These are phyloP conservation scores for Dimorphilus gyrociliatus DNA, from an alignment of 2,888 invertebrate genomes.

Conservation along the genomic window DNA sequence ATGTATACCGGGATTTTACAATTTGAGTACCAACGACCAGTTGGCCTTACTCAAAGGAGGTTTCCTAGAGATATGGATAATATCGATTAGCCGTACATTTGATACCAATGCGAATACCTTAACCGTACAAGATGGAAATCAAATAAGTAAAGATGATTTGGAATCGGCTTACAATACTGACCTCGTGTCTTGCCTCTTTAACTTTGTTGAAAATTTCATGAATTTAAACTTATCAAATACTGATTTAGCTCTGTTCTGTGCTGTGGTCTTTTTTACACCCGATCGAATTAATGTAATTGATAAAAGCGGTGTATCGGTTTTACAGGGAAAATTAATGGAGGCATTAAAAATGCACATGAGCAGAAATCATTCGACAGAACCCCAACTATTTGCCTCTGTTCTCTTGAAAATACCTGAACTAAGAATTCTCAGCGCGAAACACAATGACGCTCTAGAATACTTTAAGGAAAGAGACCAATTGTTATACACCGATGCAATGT, in stretches of 20 bases:
- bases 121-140: slow-evolving; percentile 75
- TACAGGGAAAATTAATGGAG: slow-evolving; percentile 64
- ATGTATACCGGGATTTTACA: too few species aligned
- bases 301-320: too few species aligned
- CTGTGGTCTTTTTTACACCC: too few species aligned
- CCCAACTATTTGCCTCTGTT: slow-evolving; percentile 45
- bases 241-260: too few species aligned
- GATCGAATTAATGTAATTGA: too few species aligned
- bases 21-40: slow-evolving; percentile 84
- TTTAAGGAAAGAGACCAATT: slow-evolving; percentile 61
- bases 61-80: slow-evolving; percentile 90
- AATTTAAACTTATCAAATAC: too few species aligned
- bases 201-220: too few species aligned
- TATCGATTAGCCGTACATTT: slow-evolving; percentile 64
- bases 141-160: slow-evolving; percentile 63
- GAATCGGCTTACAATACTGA: slow-evolving; percentile 40
- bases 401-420: slow-evolving; percentile 56
- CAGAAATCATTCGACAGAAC: slow-evolving; percentile 47
- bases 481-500: slow-evolving; percentile 65
- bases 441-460: slow-evolving; percentile 63
- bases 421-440: slow-evolving; percentile 60
- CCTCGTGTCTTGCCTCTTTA: too few species aligned
- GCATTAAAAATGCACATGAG: slow-evolving; percentile 62
- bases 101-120: slow-evolving; percentile 48
- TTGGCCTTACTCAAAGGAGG: slow-evolving; percentile 85